A percentile compares a stretch with the other conserved stretches of the same genome.
These are phyloP conservation scores for Diacarnus erythraeanus DNA, from an alignment of 37 sponge, comb jelly and placozoan species.

Conservation along the genomic window DNA sequence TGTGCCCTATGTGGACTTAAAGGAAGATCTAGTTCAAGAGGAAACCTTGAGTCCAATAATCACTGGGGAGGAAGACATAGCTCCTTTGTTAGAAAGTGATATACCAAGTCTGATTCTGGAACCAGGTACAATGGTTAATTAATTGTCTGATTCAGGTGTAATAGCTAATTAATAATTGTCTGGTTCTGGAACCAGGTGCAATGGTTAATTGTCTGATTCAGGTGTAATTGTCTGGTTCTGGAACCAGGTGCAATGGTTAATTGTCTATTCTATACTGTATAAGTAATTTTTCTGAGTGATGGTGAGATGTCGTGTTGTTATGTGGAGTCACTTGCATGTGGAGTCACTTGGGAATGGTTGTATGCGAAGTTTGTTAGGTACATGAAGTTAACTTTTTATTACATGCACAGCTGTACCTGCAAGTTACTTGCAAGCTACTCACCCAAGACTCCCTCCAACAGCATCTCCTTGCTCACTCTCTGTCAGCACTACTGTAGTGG, in stretches of 20 bases:
- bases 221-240: not conserved
- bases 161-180: no score
- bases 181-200: not conserved
- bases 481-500: not conserved
- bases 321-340: no score
- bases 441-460: not conserved
- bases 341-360: no score
- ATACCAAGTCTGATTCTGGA: slow-evolving; percentile 4
- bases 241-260: slow-evolving; percentile 1
- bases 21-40: not conserved
- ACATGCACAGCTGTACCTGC: not conserved
- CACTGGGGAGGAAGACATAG: not conserved
- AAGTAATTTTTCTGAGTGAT: no score
- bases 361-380: no score
- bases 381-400: no score
- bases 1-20: not conserved
- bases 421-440: not conserved
- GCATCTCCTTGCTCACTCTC: not conserved
- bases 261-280: no score
- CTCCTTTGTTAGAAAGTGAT: not conserved
- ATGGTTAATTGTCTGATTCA: no score
- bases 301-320: no score
- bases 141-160: no score
- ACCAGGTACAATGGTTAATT: slow-evolving; percentile 5
- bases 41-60: not conserved